Evolutionary conservation across 1,140 invertebrate genomes (phyloP), one percentile per base, ranked within the genome.

Genomic region (Megathymus violae): DNA sequence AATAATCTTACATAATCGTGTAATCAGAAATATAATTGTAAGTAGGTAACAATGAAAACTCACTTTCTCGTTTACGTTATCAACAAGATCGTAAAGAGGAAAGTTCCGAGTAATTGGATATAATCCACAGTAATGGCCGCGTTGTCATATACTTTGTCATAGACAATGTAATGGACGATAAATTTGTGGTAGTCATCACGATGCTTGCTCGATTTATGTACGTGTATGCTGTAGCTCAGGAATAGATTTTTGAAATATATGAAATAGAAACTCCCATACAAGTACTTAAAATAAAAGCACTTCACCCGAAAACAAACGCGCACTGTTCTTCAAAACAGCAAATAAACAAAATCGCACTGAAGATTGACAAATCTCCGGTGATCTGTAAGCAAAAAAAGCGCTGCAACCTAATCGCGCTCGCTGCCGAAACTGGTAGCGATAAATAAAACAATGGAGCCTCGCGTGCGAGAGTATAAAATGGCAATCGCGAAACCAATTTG

Each of bases 401-500:
- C 80, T 84, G 74, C 81, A 76, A 80, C 84, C 85, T 89, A 88
- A 90, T 88, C 85, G 86, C 78, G 74, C 76, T 73, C 78, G 77
- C 72, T 79, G 83, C 79, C 78, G 83, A 84, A 88, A 91, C 86
- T 82, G 76, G 79, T 78, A 74, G 74, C 85, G 79, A 89, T 90
- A 91, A 91, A 91, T 91, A 89, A 91, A 89, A 89, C 84, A 91
- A 89, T 88, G 82, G 78, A 83, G 76, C 80, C 76, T 82, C 82
- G 80, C 82, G 71, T 71, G 73, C 77, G 80, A 78, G 84, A 82
- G 85, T 89, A 89, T 91, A 91, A 91, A 90, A 89, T 91, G 88
- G 88, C 86, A 91, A 89, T 91, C 85, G 86, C 85, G 81, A 91
- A 91, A 91, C 88, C 88, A 91, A 91, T 91, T 91, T 91, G 88